Percentiles rank a stretch among this genome's conserved stretches.
These are phyloP conservation scores for Quadroppia sp. DNA, from an alignment of 2,888 invertebrate species.

Conservation along the genomic window DNA sequence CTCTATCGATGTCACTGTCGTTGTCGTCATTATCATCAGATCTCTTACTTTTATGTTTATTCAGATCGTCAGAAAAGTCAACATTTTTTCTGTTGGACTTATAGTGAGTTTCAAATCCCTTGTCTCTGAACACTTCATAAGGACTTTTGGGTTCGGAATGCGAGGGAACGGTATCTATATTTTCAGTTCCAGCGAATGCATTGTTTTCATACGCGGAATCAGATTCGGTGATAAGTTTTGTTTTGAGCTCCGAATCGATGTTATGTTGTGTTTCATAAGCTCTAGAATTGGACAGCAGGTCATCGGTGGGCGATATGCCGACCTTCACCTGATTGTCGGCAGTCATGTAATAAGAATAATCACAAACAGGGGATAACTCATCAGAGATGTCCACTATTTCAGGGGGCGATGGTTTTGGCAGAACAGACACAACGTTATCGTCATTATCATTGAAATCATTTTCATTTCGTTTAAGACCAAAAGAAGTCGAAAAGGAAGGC, in stretches of 20 bases:
- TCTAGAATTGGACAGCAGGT: background rate
- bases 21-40: background rate
- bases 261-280: slow-evolving; percentile 15
- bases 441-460: slow-evolving; percentile 31
- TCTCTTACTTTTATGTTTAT: background rate
- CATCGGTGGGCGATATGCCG: slow-evolving; percentile 36
- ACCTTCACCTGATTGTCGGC: slow-evolving; percentile 39
- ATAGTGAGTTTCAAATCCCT: background rate
- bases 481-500: slow-evolving; percentile 19
- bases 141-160: slow-evolving; percentile 34
- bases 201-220: slow-evolving; percentile 37
- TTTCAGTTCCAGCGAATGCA: slow-evolving; percentile 41
- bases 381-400: slow-evolving; percentile 33
- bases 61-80: background rate
- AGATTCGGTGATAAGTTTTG: background rate
- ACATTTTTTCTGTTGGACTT: background rate
- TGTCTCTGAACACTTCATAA: slow-evolving; percentile 36
- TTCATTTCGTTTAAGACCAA: slow-evolving; percentile 8
- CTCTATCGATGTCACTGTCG: background rate
- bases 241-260: background rate
- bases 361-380: slow-evolving; percentile 39
- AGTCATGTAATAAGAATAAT: slow-evolving; percentile 32
- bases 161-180: slow-evolving; percentile 27
- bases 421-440: slow-evolving; percentile 5
- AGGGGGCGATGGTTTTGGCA: slow-evolving; percentile 37